Evolutionary conservation across 2,797 vertebrate species (phyloP), one percentile per base, ranked within the genome.

Genomic region (Thamnophis elegans): DNA sequence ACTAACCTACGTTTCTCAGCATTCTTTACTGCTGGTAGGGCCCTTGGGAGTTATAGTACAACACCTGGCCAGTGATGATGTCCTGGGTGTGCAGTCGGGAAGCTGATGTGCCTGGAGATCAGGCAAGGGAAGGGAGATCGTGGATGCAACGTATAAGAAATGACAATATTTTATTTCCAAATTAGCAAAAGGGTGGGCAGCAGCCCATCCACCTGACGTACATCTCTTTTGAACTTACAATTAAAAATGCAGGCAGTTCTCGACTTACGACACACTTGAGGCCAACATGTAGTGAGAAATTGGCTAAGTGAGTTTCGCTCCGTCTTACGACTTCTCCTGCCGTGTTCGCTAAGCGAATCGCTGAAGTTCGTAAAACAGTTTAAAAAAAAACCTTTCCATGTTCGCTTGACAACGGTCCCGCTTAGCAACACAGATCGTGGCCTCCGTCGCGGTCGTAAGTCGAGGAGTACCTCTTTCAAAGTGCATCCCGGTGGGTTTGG

Each of bases 391-490:
- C n/a, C n/a, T 62, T 62, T 11, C 60, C 11, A 12, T 2, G 1
- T 28, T 62, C 10, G 1, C 26, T 3, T 1, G 60, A 28, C 26
- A 1, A 26, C 59, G 1, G 56, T 56, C 16, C 16, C 56, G 5
- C 56, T 26, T 4, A 26, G 59, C 59, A 11, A 60, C 25, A 11
- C 59, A 58, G 16, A 56, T 5, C 5, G 18, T 56, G 55, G 55
- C 16, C 16, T 56, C 55, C 1, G 58, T 26, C 2, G 28, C 0
- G 12, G 62, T n/a, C 0, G 5, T 32, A 68, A 7, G 0, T 68
- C 1, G 62, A 68, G n/a, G 14, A 10, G 18, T 3, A 1, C 9
- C 20, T 68, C n/a, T 68, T 62, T 62, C 60, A 62, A 62, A 28
- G 26, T 3, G 9, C 60, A 4, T 28, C 25, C 62, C 62, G 7